Evolutionary conservation across 2,113 vertebrate genomes (phyloP).

Genomic region (Elephantulus edwardii): DNA sequence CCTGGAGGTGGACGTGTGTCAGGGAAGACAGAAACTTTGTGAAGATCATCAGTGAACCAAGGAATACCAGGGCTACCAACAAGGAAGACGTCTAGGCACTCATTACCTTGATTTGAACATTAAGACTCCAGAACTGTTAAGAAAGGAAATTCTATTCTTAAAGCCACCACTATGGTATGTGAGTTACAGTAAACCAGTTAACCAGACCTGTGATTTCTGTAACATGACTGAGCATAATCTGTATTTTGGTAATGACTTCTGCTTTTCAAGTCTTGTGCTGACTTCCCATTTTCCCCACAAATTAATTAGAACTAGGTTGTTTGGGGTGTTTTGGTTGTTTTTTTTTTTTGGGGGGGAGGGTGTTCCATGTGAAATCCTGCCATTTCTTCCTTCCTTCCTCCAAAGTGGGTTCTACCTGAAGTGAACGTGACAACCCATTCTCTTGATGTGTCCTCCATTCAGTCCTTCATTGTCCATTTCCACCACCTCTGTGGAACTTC

Average conservation of each 20-base stretch:
- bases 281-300: background rate
- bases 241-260: background rate
- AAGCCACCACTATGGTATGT: background rate
- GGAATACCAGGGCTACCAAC: background rate
- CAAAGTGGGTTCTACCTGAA: background rate
- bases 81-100: background rate
- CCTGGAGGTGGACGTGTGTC: background rate
- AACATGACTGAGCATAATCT: background rate
- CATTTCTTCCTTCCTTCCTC: background rate
- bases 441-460: background rate
- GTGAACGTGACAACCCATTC: background rate
- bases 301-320: background rate
- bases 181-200: background rate
- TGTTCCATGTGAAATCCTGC: background rate
- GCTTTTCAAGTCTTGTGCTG: background rate
- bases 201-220: background rate
- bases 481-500: background rate
- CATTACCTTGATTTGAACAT: background rate
- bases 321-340: too few species aligned
- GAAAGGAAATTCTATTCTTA: background rate
- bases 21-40: background rate
- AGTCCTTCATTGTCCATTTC: background rate
- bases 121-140: background rate
- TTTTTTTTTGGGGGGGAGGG: too few species aligned
- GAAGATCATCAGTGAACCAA: background rate